Conservation (phyloP, 2,888 invertebrate genomes). For the Mylabris sibirica region DNA sequence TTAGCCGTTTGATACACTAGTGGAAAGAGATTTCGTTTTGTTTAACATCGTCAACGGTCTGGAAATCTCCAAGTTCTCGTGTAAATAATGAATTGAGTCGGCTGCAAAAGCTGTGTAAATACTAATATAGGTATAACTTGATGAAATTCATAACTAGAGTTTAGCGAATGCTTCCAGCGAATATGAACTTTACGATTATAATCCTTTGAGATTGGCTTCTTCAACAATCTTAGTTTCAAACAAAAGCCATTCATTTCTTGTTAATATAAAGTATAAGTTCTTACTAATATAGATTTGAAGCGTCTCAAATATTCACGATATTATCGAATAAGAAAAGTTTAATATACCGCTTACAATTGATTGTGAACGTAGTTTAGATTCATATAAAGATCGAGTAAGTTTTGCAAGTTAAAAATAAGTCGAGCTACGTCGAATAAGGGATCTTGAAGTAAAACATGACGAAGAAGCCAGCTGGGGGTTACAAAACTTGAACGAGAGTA, state of each 20-base stretch:
- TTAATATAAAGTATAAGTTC: slow-evolving; percentile 48
- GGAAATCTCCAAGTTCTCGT: slow-evolving; percentile 53
- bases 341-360: slow-evolving; percentile 37
- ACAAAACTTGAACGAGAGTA: slow-evolving; percentile 41
- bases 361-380: slow-evolving; percentile 38
- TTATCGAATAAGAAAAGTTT: not conserved
- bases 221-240: slow-evolving; percentile 53
- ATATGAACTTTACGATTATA: slow-evolving; percentile 52
- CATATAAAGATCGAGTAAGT: slow-evolving; percentile 54
- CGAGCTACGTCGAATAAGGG: slow-evolving; percentile 48
- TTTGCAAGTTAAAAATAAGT: slow-evolving; percentile 56
- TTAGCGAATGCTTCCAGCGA: slow-evolving; percentile 45
- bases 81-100: slow-evolving; percentile 52
- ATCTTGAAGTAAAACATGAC: slow-evolving; percentile 52
- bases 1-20: slow-evolving; percentile 30
- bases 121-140: slow-evolving; percentile 56
- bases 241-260: slow-evolving; percentile 56
- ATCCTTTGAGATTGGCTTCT: slow-evolving; percentile 51
- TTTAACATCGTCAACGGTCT: slow-evolving; percentile 48
- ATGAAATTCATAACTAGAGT: slow-evolving; percentile 57
- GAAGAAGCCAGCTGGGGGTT: slow-evolving; percentile 54
- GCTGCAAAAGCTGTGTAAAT: slow-evolving; percentile 53
- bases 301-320: not conserved
- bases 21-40: slow-evolving; percentile 48
- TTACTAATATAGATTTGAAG: slow-evolving; percentile 31